These are phyloP conservation scores for Mustela nigripes DNA, from an alignment of 2,113 vertebrate species.

Conservation along the genomic window DNA sequence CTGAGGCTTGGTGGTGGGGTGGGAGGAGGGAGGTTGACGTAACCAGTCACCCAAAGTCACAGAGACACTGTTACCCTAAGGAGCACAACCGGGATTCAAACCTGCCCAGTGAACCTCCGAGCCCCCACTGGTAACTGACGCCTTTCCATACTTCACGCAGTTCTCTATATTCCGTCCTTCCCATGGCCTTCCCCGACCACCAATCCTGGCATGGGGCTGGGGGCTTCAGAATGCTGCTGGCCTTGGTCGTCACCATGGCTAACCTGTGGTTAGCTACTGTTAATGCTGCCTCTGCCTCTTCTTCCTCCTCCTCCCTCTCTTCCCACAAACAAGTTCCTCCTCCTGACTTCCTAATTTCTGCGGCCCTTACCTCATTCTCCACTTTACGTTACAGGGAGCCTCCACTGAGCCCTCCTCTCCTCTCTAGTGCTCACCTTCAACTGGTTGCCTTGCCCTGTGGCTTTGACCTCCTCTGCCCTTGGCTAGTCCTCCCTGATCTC, in stretches of 20 bases:
- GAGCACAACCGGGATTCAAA: background rate
- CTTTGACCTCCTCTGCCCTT: background rate
- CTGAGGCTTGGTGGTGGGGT: background rate
- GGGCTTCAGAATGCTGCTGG: background rate
- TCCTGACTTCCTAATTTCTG: constrained; percentile 71
- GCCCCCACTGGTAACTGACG: background rate
- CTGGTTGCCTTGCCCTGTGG: background rate
- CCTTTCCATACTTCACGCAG: background rate
- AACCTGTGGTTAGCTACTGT: background rate
- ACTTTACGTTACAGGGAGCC: background rate
- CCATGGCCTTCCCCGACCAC: background rate
- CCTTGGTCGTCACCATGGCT: background rate
- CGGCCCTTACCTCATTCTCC: background rate
- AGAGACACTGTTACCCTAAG: background rate
- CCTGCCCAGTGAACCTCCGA: background rate
- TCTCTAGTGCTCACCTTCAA: background rate
- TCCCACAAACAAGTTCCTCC: constrained; percentile 67
- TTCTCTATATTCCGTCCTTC: background rate
- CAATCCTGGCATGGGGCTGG: background rate
- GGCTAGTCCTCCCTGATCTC: background rate
- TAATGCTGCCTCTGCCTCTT: background rate
- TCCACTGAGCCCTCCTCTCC: background rate
- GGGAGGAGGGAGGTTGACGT: background rate
- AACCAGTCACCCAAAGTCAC: background rate
- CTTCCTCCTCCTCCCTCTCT: background rate